phyloP scores from a whole-genome alignment of 2,797 vertebrate genomes.

The Phrynocephalus forsythii region DNA sequence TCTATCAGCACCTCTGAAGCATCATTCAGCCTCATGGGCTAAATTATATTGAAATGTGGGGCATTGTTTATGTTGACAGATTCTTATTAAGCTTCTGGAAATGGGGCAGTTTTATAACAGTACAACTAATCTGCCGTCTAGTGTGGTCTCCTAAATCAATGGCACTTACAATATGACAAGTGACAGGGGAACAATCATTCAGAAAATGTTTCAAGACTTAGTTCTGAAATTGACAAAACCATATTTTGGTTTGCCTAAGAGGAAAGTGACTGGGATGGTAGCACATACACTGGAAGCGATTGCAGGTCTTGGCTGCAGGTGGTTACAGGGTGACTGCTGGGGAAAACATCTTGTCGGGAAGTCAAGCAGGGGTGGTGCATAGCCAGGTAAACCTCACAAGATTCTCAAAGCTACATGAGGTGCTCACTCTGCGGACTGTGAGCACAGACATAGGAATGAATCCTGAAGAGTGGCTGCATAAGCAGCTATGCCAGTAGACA shows the following conservation, averaged over 20 bases:
- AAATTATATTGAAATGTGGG: neutral
- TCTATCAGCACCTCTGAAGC: neutral
- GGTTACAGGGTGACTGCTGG: neutral
- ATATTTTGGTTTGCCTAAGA: neutral
- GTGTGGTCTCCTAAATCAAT: neutral
- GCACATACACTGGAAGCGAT: neutral
- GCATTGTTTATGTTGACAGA: neutral
- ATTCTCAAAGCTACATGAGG: neutral
- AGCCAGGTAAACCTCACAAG: neutral
- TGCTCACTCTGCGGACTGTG: neutral
- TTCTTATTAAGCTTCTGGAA: neutral
- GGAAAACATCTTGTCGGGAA: neutral
- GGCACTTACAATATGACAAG: neutral
- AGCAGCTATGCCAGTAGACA: neutral
- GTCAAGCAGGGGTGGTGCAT: neutral
- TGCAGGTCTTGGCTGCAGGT: neutral
- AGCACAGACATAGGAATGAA: neutral
- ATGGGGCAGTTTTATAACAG: neutral
- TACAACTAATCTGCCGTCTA: neutral
- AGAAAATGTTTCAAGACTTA: slow-evolving; percentile 17
- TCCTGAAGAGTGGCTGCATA: neutral
- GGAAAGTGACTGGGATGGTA: neutral
- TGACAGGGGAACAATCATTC: neutral
- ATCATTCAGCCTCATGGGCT: neutral
- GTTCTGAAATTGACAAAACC: neutral